These are phyloP conservation scores for Aix galericulata DNA, from an alignment of 2,113 vertebrate genomes.

Conservation along the genomic window DNA sequence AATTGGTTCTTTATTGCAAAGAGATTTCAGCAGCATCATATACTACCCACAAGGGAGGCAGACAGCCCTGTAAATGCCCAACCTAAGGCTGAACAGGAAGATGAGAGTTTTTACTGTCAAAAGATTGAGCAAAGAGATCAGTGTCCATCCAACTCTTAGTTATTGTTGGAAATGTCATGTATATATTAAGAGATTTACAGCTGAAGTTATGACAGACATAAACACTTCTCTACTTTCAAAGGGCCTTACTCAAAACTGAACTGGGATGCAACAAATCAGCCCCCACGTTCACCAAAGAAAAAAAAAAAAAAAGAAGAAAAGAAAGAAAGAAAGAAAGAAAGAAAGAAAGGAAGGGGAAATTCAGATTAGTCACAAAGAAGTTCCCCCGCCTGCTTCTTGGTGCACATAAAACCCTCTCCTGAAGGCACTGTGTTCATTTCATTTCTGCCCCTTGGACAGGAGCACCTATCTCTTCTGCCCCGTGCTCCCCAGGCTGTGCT, in stretches of 20 bases:
- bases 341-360: conserved; percentile 79
- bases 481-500: neutral
- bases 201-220: conserved; percentile 33
- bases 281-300: conserved; percentile 67
- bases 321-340: neutral
- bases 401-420: conserved; percentile 68
- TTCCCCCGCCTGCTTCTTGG: conserved; percentile 78
- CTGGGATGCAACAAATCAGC: conserved; percentile 79
- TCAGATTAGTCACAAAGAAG: conserved; percentile 85
- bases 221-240: conserved; percentile 49
- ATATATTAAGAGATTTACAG: neutral
- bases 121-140: neutral
- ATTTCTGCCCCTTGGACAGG: conserved; percentile 31
- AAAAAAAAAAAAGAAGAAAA: neutral
- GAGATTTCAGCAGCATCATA: neutral
- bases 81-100: neutral
- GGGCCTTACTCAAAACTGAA: conserved; percentile 76
- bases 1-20: neutral
- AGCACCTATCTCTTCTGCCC: neutral
- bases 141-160: neutral
- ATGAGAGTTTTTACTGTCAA: neutral
- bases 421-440: conserved; percentile 58
- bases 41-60: neutral
- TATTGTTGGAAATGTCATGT: neutral
- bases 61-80: neutral